Evolutionary conservation across 2,797 vertebrate genomes (phyloP).

Genomic region (Sebastes iracundus): DNA sequence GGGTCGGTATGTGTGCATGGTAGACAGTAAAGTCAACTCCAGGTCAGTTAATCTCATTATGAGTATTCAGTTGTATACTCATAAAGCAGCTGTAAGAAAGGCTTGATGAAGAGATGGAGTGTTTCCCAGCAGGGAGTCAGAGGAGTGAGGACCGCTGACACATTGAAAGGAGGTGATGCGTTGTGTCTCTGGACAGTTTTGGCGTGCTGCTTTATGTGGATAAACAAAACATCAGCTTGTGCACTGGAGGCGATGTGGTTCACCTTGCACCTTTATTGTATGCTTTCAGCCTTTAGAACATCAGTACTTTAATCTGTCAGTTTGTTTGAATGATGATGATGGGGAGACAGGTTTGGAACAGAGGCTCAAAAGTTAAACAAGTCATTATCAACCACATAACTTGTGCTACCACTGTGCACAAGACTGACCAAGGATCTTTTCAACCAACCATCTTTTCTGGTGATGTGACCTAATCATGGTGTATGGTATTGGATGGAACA

Average conservation of each 20-base stretch:
- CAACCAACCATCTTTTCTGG: background rate
- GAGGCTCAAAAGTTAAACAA: background rate
- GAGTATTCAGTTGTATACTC: background rate
- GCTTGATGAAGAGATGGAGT: background rate
- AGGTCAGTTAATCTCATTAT: background rate
- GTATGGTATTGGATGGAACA: background rate
- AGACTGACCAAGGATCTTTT: background rate
- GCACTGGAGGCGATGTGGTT: background rate
- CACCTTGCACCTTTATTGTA: background rate
- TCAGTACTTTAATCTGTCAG: background rate
- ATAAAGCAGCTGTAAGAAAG: background rate
- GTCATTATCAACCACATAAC: background rate
- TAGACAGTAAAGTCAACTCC: no score
- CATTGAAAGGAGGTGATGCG: background rate
- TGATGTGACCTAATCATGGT: background rate
- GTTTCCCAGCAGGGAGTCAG: background rate
- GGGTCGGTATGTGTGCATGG: no score
- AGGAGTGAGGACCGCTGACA: background rate
- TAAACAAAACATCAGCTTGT: background rate
- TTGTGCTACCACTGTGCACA: background rate
- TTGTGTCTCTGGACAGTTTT: background rate
- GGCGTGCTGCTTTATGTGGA: background rate
- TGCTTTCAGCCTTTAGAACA: background rate
- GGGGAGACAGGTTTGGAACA: background rate
- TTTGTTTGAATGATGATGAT: background rate